Evolutionary conservation across 2,888 invertebrate genomes (phyloP).

Genomic region (Busseola fusca): DNA sequence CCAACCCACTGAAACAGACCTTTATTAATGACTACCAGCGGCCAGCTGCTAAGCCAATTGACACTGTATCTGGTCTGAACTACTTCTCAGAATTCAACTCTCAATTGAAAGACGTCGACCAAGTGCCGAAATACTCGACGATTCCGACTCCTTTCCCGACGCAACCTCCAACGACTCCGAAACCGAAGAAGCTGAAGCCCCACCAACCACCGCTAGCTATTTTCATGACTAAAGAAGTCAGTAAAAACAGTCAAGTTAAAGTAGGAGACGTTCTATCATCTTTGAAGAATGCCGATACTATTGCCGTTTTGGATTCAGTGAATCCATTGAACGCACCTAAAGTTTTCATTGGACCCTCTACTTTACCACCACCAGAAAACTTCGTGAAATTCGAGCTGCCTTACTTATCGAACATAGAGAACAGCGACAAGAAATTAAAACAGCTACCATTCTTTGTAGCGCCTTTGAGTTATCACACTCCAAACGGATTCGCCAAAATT

Average conservation of each 20-base stretch:
- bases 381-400: conserved; percentile 95
- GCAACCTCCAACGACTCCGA: conserved; percentile 81
- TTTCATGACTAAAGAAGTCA: conserved; percentile 90
- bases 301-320: conserved; percentile 93
- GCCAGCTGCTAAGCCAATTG: conserved; percentile 69
- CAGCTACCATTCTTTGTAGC: conserved; percentile 95
- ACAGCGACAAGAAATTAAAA: conserved; percentile 92
- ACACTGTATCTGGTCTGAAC: conserved; percentile 72
- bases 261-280: conserved; percentile 92
- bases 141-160: conserved; percentile 80
- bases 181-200: conserved; percentile 90
- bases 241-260: conserved; percentile 86
- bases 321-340: conserved; percentile 91
- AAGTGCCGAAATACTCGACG: conserved; percentile 81
- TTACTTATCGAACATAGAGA: conserved; percentile 93
- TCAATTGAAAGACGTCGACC: conserved; percentile 70
- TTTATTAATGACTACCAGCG: conserved; percentile 73
- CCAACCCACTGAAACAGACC: conserved; percentile 69
- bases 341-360: conserved; percentile 95
- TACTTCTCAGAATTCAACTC: conserved; percentile 80
- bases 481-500: conserved; percentile 95
- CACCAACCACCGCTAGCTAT: conserved; percentile 96
- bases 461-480: conserved; percentile 95
- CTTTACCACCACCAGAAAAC: conserved; percentile 91
- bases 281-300: conserved; percentile 92